Evolutionary conservation across 1,140 invertebrate genomes (phyloP).

Genomic region (Eumeta japonica): DNA sequence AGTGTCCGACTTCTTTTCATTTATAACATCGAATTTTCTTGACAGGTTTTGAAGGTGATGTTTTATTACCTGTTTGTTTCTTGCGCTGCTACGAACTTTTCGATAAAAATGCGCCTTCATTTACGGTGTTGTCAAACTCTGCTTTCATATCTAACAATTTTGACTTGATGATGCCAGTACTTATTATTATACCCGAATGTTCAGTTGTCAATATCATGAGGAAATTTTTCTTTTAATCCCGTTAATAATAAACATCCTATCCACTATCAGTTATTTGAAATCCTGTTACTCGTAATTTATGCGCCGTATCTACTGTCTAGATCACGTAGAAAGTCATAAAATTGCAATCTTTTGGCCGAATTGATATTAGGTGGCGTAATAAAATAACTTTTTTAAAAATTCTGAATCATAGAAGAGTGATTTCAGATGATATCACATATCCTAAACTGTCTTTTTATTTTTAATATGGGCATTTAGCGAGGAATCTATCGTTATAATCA

Average conservation of each 20-base stretch:
- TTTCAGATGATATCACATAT: conserved; percentile 19
- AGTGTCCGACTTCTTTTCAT: conserved; percentile 2
- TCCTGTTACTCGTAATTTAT: conserved; percentile 24
- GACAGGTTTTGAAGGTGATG: conserved; percentile 2
- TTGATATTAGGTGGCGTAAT: conserved; percentile 15
- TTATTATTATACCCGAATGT: conserved; percentile 21
- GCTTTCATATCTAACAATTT: conserved; percentile 45
- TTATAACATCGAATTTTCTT: conserved; percentile 4
- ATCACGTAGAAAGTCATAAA: too few species aligned
- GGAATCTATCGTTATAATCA: conserved; percentile 19
- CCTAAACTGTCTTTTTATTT: conserved; percentile 13
- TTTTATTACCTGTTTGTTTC: background rate
- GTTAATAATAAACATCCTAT: conserved; percentile 31
- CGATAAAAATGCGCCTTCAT: conserved; percentile 2
- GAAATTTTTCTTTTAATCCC: conserved; percentile 32
- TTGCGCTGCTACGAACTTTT: background rate
- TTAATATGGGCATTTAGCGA: conserved; percentile 22
- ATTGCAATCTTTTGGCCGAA: conserved; percentile 17
- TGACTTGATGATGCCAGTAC: conserved; percentile 32
- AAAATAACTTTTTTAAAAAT: conserved; percentile 18
- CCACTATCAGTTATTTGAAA: conserved; percentile 35
- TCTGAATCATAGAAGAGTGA: conserved; percentile 21
- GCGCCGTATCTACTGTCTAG: too few species aligned
- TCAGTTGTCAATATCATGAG: conserved; percentile 47
- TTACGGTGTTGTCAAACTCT: conserved; percentile 3